Evolutionary conservation across 1,140 invertebrate species (phyloP), one percentile per base, ranked within the genome.

Genomic region (Philotrypesis tridentata): DNA sequence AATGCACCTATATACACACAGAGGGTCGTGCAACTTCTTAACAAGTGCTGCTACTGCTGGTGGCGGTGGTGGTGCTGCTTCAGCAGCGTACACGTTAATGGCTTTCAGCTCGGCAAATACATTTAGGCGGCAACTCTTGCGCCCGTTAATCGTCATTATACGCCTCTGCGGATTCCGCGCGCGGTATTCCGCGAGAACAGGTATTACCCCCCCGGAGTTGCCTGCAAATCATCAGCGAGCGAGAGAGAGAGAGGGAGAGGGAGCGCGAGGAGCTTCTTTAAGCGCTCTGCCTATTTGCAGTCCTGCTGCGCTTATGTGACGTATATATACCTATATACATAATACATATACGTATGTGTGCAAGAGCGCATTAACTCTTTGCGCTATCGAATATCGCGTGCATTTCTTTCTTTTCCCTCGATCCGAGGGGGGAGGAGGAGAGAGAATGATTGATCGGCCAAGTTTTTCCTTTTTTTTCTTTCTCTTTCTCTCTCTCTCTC

Each of bases 41-140:
- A 81, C 80, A 77, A 77, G 23, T 76, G 37, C 37, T 1, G 68
- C 31, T 48, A 2, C n/a, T n/a, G n/a, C n/a, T n/a, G n/a, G n/a
- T n/a, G n/a, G n/a, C n/a, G n/a, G n/a, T n/a, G n/a, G n/a, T n/a
- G n/a, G n/a, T 14, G 5, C 43, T 48, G 43, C 43, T 48, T 4
- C 43, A 21, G n/a, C 29, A 9, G 25, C 61, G 37, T 6, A 68
- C 60, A 76, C 68, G 55, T 67, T 79, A 79, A 83, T 83, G 76
- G 76, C 82, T 83, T 83, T 83, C 71, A 68, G 61, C 81, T 74
- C 37, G 33, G 81, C 68, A 82, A 82, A 82, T 82, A 82, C 81
- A 67, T 79, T 79, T 73, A 67, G 75, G 80, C 68, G 55, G 48
- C 33, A 76, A 33, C 78, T 71, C 68, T 21, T 17, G 73, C 7